Evolutionary conservation across 2,888 invertebrate species (phyloP), one percentile per base, ranked within the genome.

Genomic region (Caenorhabditis macrosperma): DNA sequence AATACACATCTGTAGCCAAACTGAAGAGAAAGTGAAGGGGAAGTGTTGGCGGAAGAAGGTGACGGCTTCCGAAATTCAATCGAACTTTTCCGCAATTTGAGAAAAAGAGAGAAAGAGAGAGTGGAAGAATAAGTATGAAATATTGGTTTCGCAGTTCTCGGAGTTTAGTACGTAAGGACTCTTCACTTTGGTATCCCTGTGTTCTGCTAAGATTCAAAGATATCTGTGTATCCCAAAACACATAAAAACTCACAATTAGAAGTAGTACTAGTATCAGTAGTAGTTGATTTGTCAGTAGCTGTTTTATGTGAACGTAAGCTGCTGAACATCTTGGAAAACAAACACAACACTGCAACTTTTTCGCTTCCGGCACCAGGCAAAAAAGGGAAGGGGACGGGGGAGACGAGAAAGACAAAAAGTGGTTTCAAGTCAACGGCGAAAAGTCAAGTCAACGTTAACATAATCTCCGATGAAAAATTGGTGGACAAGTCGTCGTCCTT

Each of bases 401-500:
- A 57, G 46, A 57, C 17, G 54, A 24, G 46, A 22, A 30, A 24
- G n/a, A 54, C 6, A 2, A 46, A 44, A 63, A 26, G 28, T 28
- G 55, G 38, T 50, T 24, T 26, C 12, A 54, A 54, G 54, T 54
- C n/a, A 38, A 54, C 61, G 64, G 64, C 57, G 66, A 66, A 71
- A 74, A 64, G 74, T 59, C 74, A 74, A 64, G 74, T 59, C 74
- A 57, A 72, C 54, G 71, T 72, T 61, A 72, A 74, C 74, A 74
- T 77, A 77, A 77, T 77, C 76, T 77, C 68, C 28, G 48, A 68
- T 77, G 76, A 77, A 77, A 77, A 68, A 77, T 77, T 54, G 50
- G 63, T 41, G 63, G 57, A 77, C 76, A 77, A 54, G 74, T 59
- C 35, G 52, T 67, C 66, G 60, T 75, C 60, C 67, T 75, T 67